Base-by-base conservation (phyloP, 35 echinoderm and acorn worm genomes). In the Stichopus chloronotus region DNA sequence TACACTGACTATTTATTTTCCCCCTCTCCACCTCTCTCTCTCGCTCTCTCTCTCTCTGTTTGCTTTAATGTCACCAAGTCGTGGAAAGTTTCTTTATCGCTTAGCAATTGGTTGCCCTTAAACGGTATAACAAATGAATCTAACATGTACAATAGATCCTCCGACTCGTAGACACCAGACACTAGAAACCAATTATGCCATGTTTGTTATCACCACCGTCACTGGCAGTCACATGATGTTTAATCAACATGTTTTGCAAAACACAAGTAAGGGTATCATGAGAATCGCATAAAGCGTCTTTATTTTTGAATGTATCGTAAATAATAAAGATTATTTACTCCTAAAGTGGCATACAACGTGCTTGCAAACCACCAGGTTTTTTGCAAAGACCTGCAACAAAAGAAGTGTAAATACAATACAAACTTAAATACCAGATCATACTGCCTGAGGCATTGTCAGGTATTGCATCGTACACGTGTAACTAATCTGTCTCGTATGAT, bases 41-140 rank as follows among this genome's bases (percentile, higher is more conserved):
- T n/a, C n/a, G n/a, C n/a, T n/a, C n/a, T n/a, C n/a, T n/a, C n/a
- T 57, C 22, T 72, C 71, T 22, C 72, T 53, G 65, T 88, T 63
- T 76, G 57, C n/a, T 13, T 53, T 56, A 55, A 83, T 80, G 6
- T 14, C 53, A 69, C 68, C 16, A 5, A 91, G 57, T 91, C 84
- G 90, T 61, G 93, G 93, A 6, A 94, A 82, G 12, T 56, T 84
- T 14, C 17, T 11, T 25, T 83, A 85, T 12, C 63, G 59, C 83
- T 87, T 63, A 14, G 94, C 89, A 23, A 95, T 54, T 95, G 71
- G 91, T 95, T 88, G 11, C 90, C 94, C 56, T 85, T 92, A 30
- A 84, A 54, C 8, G 94, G 72, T 13, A 95, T 92, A 92, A 92
- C 92, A 87, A 86, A 92, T 4, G n/a, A 69, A 81, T 95, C 94